These are phyloP conservation scores for Smutsia temminckii DNA, from an alignment of 2,797 vertebrate genomes.

Conservation along the genomic window DNA sequence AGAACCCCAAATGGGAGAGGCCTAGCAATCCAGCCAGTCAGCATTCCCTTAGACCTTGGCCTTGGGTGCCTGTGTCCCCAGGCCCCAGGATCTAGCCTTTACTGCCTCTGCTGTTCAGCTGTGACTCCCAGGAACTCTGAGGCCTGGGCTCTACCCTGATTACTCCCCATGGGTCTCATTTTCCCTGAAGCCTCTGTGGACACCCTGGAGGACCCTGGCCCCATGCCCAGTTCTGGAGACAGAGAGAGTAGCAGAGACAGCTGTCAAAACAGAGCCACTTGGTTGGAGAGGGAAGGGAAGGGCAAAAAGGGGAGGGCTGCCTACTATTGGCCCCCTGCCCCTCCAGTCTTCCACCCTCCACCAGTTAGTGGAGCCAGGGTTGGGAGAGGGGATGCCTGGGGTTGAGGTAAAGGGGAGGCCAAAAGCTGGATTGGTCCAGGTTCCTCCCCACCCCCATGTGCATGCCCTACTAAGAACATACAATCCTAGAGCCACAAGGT, in stretches of 20 bases:
- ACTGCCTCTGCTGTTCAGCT: not conserved
- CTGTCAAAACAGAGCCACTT: conserved; percentile 76
- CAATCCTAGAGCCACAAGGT: conserved; percentile 32
- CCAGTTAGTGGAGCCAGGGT: not conserved
- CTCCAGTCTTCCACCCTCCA: not conserved
- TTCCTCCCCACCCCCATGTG: not conserved
- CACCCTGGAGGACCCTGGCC: conserved; percentile 72
- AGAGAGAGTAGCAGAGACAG: conserved; percentile 77
- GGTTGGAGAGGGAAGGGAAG: conserved; percentile 6
- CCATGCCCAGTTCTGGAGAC: conserved; percentile 71
- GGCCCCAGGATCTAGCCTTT: not conserved
- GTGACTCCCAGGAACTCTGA: not conserved
- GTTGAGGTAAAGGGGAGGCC: not conserved
- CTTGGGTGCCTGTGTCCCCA: not conserved
- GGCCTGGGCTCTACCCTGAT: not conserved
- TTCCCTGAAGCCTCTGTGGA: conserved; percentile 64
- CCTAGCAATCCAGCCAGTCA: not conserved
- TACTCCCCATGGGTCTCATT: conserved; percentile 43
- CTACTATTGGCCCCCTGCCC: not conserved
- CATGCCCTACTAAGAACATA: conserved; percentile 33
- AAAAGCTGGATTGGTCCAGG: not conserved
- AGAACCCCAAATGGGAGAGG: not conserved
- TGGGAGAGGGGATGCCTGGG: conserved; percentile 7
- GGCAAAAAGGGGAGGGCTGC: not conserved
- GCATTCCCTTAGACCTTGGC: not conserved